Percentiles rank a stretch among this genome's conserved stretches.
phyloP scores from a whole-genome alignment of 2,113 vertebrate species.

The Heterotis niloticus region DNA sequence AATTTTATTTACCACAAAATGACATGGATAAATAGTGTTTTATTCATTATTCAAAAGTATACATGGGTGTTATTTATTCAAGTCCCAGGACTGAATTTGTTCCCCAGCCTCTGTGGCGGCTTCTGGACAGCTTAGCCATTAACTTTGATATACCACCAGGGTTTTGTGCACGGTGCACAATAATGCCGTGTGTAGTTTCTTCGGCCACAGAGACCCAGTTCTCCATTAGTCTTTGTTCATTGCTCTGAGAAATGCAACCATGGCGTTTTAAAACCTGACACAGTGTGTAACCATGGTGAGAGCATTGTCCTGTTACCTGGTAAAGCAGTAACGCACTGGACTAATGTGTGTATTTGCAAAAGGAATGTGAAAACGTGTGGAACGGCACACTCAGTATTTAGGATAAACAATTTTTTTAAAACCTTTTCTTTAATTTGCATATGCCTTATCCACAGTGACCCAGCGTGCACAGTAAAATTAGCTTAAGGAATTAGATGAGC shows the following conservation, averaged over 20 bases:
- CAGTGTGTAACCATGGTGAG: slow-evolving; percentile 34
- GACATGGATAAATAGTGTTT: neutral
- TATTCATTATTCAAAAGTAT: neutral
- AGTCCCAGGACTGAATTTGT: neutral
- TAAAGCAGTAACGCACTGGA: neutral
- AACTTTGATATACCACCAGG: neutral
- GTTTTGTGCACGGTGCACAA: neutral
- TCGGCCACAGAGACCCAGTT: slow-evolving; percentile 15
- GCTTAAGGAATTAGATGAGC: no score
- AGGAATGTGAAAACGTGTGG: no score
- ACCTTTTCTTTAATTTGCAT: no score
- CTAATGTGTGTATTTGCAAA: neutral
- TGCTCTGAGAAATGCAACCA: slow-evolving; percentile 27
- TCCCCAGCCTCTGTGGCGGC: neutral
- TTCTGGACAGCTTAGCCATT: slow-evolving; percentile 14
- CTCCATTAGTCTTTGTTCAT: slow-evolving; percentile 12
- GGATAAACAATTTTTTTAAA: no score
- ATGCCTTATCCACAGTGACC: no score
- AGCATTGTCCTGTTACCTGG: neutral
- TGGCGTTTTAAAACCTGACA: slow-evolving; percentile 5
- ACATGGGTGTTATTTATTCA: neutral
- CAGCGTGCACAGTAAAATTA: no score
- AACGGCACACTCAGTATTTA: no score
- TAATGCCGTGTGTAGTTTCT: slow-evolving; percentile 12
- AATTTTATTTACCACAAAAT: neutral